Evolutionary conservation across 1,140 invertebrate genomes (phyloP), one percentile per base, ranked within the genome.

Genomic region (Atopsyche davidsoni): DNA sequence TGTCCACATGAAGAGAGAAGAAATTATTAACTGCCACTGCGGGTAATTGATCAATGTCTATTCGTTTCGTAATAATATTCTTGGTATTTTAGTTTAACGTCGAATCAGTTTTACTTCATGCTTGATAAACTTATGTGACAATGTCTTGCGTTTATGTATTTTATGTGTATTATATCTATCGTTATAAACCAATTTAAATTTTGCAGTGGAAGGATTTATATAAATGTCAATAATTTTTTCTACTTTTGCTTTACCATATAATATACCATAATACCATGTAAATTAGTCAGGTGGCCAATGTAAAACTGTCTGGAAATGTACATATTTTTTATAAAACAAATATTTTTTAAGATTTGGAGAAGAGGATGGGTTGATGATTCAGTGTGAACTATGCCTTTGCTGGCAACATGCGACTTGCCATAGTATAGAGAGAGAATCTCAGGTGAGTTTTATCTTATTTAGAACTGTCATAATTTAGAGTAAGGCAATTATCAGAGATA

Each of bases 351-450:
- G 79, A 9, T 73, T 78, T 60, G 81, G 78, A 52, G 91, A 95
- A 70, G 92, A 96, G 69, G 91, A 93, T 66, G 92, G 92, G 2
- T 70, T 95, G 2, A 96, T 95, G 91, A 89, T 96, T 59, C 84
- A 96, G 76, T 96, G 93, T 70, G 93, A 96, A 64, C 73, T 93
- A 16, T 96, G 92, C 62, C 70, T 94, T 9, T 92, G 89, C 65
- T 96, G 92, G 93, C 92, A 96, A 67, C 92, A 96, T 67, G 91
- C 89, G 1, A 75, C 80, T 28, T 96, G 92, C 61, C 88, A 92
- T 64, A 82, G 83, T 35, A 89, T 93, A 50, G 80, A 86, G 47
- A 79, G 77, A 22, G 88, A 91, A 58, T 62, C 70, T 0, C 64
- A 73, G 60, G 70, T 73, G 23, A 51, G 42, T 41, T 23, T 25